phyloP scores from a whole-genome alignment of 1,140 invertebrate genomes.

The Goniozus legneri region DNA sequence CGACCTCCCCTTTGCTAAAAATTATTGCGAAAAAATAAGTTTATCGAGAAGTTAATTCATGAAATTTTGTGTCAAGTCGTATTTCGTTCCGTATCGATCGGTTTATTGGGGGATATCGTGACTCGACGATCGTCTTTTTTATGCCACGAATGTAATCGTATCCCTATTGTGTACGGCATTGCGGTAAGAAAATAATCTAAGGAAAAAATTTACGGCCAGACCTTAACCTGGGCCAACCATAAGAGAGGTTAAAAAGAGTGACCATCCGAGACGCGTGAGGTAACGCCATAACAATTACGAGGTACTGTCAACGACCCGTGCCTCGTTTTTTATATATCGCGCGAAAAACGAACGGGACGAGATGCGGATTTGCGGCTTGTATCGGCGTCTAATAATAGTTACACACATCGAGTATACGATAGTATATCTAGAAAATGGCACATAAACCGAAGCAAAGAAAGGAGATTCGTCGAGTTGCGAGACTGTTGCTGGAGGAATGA shows the following conservation, averaged over 20 bases:
- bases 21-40: no score
- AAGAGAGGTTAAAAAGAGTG: no score
- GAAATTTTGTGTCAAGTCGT: no score
- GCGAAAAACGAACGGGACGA: neutral
- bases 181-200: no score
- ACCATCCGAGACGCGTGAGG: neutral
- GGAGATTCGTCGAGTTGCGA: neutral
- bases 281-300: neutral
- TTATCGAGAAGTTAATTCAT: no score
- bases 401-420: no score
- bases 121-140: conserved; percentile 28
- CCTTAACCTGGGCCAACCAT: no score
- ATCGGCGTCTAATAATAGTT: neutral
- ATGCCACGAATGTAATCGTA: conserved; percentile 28
- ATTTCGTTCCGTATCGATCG: conserved; percentile 25
- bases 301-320: neutral
- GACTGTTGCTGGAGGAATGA: conserved; percentile 22
- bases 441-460: no score
- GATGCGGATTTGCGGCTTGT: neutral
- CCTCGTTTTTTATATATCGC: neutral
- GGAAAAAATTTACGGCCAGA: no score
- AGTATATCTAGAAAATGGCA: no score
- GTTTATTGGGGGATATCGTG: conserved; percentile 30
- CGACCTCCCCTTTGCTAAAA: no score
- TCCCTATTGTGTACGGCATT: no score